phyloP scores from a whole-genome alignment of 2,888 invertebrate genomes.

The Antheraea assamensis region DNA sequence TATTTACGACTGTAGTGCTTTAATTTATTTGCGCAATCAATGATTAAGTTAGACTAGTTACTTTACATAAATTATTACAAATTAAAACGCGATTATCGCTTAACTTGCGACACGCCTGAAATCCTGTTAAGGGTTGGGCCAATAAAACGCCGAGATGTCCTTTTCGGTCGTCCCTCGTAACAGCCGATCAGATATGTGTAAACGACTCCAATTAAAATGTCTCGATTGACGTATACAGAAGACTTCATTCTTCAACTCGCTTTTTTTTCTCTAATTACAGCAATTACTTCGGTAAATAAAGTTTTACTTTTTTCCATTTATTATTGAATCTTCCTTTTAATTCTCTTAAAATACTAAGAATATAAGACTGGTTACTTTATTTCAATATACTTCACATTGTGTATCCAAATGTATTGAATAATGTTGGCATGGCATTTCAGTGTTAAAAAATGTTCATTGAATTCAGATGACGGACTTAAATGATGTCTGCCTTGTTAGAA shows the following conservation, averaged over 20 bases:
- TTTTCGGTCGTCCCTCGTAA: slow-evolving; percentile 32
- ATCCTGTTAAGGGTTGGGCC: slow-evolving; percentile 16
- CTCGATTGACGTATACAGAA: slow-evolving; percentile 22
- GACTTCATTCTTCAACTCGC: slow-evolving; percentile 3
- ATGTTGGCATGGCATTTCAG: too few species aligned
- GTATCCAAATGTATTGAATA: too few species aligned
- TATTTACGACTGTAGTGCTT: too few species aligned
- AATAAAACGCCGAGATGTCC: slow-evolving; percentile 30
- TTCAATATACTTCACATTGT: background rate
- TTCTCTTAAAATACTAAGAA: background rate
- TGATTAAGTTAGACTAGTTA: too few species aligned
- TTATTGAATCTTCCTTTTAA: background rate
- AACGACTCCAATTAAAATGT: slow-evolving; percentile 52
- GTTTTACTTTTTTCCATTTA: background rate
- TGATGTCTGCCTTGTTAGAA: too few species aligned
- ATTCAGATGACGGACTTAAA: too few species aligned
- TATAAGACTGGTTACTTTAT: background rate
- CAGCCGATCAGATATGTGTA: slow-evolving; percentile 39
- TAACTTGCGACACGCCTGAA: background rate
- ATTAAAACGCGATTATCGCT: slow-evolving; percentile 1
- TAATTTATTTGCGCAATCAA: too few species aligned
- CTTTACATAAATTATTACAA: background rate
- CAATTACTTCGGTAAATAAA: background rate
- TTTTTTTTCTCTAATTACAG: background rate
- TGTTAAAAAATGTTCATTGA: too few species aligned